Evolutionary conservation across 2,113 vertebrate species (phyloP).

Genomic region (Alethe diademata): DNA sequence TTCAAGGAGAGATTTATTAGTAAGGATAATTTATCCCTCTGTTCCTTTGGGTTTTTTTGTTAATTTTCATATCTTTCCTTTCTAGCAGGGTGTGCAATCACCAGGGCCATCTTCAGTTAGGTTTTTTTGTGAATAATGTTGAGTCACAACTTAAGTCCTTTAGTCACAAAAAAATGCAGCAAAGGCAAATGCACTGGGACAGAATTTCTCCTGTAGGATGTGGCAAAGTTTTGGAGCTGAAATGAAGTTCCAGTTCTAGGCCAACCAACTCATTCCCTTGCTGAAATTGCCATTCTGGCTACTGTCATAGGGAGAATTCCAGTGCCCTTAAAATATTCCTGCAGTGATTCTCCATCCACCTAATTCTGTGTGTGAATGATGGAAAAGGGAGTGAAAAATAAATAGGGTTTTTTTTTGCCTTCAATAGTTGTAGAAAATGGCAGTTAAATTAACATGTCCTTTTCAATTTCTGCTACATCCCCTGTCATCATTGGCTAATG

Average conservation of each 20-base stretch:
- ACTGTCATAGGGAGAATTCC: background rate
- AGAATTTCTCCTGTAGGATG: no score
- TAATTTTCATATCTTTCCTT: background rate
- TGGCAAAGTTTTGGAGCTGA: background rate
- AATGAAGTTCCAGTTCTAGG: background rate
- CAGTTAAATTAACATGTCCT: background rate
- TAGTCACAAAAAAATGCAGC: background rate
- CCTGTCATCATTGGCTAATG: background rate
- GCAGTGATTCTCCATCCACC: background rate
- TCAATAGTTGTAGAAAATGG: background rate
- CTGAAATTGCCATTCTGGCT: background rate
- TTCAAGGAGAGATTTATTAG: background rate
- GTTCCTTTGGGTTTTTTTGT: background rate
- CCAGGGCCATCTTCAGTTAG: background rate
- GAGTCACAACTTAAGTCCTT: background rate
- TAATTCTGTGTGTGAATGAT: background rate
- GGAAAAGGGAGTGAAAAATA: background rate
- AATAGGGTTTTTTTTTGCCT: background rate
- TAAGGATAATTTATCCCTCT: background rate
- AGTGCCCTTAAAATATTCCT: background rate
- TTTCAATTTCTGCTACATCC: background rate
- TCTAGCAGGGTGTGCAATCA: background rate
- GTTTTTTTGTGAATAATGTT: background rate
- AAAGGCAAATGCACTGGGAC: background rate
- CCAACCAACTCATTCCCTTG: background rate